phyloP scores from a whole-genome alignment of 2,888 invertebrate species.

The Elegia similella region DNA sequence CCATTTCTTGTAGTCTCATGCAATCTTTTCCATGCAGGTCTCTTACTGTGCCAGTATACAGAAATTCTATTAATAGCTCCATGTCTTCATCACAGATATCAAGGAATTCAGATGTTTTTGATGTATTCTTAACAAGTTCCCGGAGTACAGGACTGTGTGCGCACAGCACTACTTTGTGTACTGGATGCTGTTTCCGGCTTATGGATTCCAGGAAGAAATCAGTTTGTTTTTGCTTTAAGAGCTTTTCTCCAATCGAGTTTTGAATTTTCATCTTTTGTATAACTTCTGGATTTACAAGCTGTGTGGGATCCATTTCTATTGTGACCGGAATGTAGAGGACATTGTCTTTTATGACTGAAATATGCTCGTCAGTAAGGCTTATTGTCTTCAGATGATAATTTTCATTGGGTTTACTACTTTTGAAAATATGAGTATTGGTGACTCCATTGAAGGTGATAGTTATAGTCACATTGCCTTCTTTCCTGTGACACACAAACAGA shows the following conservation, averaged over 20 bases:
- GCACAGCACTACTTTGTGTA: constrained; percentile 58
- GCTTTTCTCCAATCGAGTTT: constrained; percentile 44
- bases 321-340: constrained; percentile 52
- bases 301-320: constrained; percentile 43
- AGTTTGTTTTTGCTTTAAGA: constrained; percentile 44
- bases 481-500: constrained; percentile 58
- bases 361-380: constrained; percentile 39
- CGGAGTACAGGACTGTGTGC: constrained; percentile 57
- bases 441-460: constrained; percentile 40
- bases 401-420: constrained; percentile 43
- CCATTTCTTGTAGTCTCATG: constrained; percentile 48
- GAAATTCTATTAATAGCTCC: constrained; percentile 55
- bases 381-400: constrained; percentile 54
- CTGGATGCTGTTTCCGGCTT: constrained; percentile 44
- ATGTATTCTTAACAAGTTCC: constrained; percentile 41
- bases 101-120: constrained; percentile 36
- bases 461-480: constrained; percentile 45
- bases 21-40: constrained; percentile 49
- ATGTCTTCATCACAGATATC: constrained; percentile 54
- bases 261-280: constrained; percentile 52
- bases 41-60: constrained; percentile 59
- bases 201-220: constrained; percentile 54
- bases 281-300: constrained; percentile 39
- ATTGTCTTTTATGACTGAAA: constrained; percentile 30
- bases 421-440: constrained; percentile 33